phyloP scores from a whole-genome alignment of 2,797 vertebrate genomes.

The Dryobates pubescens region DNA sequence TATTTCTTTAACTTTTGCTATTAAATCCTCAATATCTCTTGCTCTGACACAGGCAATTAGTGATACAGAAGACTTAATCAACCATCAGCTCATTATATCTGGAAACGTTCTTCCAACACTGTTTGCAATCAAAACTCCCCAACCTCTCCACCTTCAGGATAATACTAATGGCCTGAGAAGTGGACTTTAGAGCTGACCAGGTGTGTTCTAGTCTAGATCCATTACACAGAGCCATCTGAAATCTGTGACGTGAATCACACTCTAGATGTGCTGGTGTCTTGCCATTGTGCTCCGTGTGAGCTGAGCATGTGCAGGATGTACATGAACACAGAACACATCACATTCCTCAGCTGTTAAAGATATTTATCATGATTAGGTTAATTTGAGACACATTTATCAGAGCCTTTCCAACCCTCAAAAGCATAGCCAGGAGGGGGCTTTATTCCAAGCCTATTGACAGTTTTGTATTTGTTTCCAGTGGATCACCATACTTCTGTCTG shows the following conservation, averaged over 20 bases:
- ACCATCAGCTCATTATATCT: background rate
- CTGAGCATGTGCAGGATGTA: background rate
- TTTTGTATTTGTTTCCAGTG: background rate
- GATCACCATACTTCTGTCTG: background rate
- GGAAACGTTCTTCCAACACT: background rate
- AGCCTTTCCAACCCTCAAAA: background rate
- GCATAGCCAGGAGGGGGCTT: background rate
- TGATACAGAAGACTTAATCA: background rate
- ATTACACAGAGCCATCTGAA: background rate
- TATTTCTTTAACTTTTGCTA: background rate
- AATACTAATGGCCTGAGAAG: background rate
- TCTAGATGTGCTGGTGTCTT: background rate
- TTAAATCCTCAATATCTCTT: background rate
- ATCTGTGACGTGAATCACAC: background rate
- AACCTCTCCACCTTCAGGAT: background rate
- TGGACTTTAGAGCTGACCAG: background rate
- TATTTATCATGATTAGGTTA: background rate
- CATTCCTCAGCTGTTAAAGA: background rate
- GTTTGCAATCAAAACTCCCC: background rate
- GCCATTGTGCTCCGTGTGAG: background rate
- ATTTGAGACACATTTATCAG: background rate
- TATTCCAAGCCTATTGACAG: background rate
- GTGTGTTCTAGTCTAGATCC: background rate
- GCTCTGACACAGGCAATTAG: background rate
- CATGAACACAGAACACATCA: background rate